Base-by-base conservation (phyloP, 2,797 vertebrate genomes). In the Lemur catta region DNA sequence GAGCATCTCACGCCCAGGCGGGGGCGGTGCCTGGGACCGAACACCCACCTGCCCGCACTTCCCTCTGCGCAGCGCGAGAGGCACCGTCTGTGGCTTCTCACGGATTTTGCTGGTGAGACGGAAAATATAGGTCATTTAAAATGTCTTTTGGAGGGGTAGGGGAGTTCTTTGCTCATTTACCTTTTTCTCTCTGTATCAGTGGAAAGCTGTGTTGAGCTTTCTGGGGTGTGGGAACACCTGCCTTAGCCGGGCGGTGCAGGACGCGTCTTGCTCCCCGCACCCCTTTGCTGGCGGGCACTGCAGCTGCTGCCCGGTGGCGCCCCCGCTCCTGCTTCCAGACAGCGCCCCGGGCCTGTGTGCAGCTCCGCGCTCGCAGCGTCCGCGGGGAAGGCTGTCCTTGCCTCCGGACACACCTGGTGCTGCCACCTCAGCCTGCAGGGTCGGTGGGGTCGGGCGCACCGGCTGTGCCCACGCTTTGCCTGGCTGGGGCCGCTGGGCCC, bases 351-450 rank as follows among this genome's bases (percentile, higher is more conserved):
- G 38, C 2, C 0, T 4, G 24, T 17, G 24, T 1, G 24, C 4
- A 7, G 35, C 35, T 24, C 7, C 12, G 41, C 15, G 41, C 13
- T 43, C 4, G 7, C 38, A 0, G 4, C 0, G 15, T 74, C 5
- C 9, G 14, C 28, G 15, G 7, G 28, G 41, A 38, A 43, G 43
- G 71, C 52, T 7, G 20, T 55, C 41, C 41, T 71, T 38, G 6
- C 0, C 13, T 46, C 71, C 26, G 4, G 4, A 74, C 41, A 0
- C 10, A 41, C 41, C 41, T 4, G 41, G 15, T 15, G 26, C 26
- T 28, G 26, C 14, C 4, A 26, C 38, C 41, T 30, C 71, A 2
- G 71, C 41, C 7, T 15, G 4, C 71, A 74, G 33, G 48, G 75
- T n/a, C 11, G 26, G 71, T 4, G 41, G n/a, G 75, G 20, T 8